phyloP scores from a whole-genome alignment of 2,888 invertebrate genomes.

The Cryptus viduatorius region DNA sequence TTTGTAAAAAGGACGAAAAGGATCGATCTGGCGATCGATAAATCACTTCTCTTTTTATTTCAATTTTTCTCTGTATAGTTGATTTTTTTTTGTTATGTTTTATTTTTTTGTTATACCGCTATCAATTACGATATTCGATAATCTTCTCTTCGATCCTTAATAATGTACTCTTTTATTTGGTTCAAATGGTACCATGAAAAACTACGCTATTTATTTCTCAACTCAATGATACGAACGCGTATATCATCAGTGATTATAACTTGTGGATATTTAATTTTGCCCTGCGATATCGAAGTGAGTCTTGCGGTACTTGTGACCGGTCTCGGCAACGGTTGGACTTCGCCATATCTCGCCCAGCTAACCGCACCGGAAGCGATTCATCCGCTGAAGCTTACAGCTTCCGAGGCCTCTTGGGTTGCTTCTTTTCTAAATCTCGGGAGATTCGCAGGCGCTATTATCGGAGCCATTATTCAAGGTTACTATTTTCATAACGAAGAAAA shows the following conservation, averaged over 20 bases:
- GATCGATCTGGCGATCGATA: too few species aligned
- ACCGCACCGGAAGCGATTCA: conserved; percentile 72
- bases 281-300: conserved; percentile 59
- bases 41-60: too few species aligned
- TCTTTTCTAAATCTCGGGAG: conserved; percentile 81
- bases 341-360: conserved; percentile 82
- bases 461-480: conserved; percentile 80
- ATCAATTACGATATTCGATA: too few species aligned
- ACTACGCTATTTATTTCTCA: too few species aligned
- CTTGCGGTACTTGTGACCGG: conserved; percentile 79
- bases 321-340: conserved; percentile 81
- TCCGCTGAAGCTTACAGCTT: conserved; percentile 76
- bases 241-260: not conserved
- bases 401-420: conserved; percentile 81
- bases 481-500: conserved; percentile 10
- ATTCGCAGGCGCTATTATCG: conserved; percentile 77
- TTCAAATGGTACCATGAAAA: too few species aligned
- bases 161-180: too few species aligned
- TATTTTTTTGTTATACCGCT: too few species aligned
- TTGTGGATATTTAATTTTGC: not conserved
- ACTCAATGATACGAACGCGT: too few species aligned
- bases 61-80: too few species aligned
- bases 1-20: not conserved
- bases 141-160: too few species aligned
- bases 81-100: too few species aligned